These are phyloP conservation scores for Drosophila seclusa DNA, from an alignment of 2,888 invertebrate genomes.

Conservation along the genomic window DNA sequence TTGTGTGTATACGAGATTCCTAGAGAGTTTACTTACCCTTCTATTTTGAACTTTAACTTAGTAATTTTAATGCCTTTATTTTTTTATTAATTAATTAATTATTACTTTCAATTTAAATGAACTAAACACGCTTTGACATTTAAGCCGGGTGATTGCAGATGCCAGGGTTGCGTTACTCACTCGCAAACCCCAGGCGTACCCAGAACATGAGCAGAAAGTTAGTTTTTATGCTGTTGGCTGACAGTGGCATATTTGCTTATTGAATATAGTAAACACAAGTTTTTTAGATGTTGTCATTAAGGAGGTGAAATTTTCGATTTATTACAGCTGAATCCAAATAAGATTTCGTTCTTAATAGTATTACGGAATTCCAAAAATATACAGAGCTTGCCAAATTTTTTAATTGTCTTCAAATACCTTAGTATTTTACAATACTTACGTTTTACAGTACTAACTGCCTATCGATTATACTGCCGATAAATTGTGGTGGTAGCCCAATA, in stretches of 20 bases:
- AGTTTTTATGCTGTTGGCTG: not conserved
- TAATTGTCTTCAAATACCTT: not conserved
- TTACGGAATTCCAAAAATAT: not conserved
- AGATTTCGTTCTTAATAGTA: not conserved
- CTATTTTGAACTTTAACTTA: not conserved
- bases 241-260: not conserved
- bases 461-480: constrained; percentile 18
- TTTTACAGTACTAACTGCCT: constrained; percentile 21
- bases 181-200: not conserved
- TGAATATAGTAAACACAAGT: not conserved
- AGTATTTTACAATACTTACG: not conserved
- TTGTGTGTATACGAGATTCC: not conserved
- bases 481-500: constrained; percentile 42
- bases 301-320: too few species aligned
- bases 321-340: not conserved
- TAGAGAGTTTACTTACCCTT: constrained; percentile 28
- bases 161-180: constrained; percentile 25
- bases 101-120: not conserved
- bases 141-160: constrained; percentile 42
- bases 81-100: not conserved
- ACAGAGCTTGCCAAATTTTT: not conserved
- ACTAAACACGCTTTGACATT: constrained; percentile 24
- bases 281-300: not conserved
- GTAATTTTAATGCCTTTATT: not conserved
- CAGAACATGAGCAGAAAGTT: not conserved